These are phyloP conservation scores for Frankliniella intonsa DNA, from an alignment of 2,888 invertebrate species.

Conservation along the genomic window DNA sequence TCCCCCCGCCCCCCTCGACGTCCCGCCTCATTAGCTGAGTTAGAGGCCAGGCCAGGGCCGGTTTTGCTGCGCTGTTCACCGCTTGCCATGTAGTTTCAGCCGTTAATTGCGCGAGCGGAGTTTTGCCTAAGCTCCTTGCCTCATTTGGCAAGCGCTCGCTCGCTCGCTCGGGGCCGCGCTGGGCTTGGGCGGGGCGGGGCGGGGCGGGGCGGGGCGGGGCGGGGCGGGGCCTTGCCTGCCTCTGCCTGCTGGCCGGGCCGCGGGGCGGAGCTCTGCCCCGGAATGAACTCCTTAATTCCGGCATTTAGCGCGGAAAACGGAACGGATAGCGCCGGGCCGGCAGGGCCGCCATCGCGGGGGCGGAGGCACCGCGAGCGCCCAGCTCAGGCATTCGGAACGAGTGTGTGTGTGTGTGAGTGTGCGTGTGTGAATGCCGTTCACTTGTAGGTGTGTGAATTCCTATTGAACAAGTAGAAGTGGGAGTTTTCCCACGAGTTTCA, in stretches of 20 bases:
- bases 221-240: background rate
- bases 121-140: slow-evolving; percentile 22
- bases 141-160: slow-evolving; percentile 8
- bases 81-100: slow-evolving; percentile 16
- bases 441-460: too few species aligned
- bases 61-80: background rate
- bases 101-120: slow-evolving; percentile 19
- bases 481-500: too few species aligned
- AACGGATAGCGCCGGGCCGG: background rate
- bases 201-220: background rate
- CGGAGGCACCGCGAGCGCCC: background rate
- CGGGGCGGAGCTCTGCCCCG: background rate
- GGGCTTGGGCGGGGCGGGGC: background rate
- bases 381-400: too few species aligned
- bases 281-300: slow-evolving; percentile 19
- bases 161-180: background rate
- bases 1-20: background rate
- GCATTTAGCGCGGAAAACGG: slow-evolving; percentile 5
- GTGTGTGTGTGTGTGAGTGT: too few species aligned
- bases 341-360: background rate
- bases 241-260: background rate
- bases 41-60: slow-evolving; percentile 4
- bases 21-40: slow-evolving; percentile 14
- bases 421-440: too few species aligned
- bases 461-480: too few species aligned